Percentiles rank a stretch among this genome's conserved stretches.
These are phyloP conservation scores for Tipula lateralis DNA, from an alignment of 2,888 invertebrate genomes.

Conservation along the genomic window DNA sequence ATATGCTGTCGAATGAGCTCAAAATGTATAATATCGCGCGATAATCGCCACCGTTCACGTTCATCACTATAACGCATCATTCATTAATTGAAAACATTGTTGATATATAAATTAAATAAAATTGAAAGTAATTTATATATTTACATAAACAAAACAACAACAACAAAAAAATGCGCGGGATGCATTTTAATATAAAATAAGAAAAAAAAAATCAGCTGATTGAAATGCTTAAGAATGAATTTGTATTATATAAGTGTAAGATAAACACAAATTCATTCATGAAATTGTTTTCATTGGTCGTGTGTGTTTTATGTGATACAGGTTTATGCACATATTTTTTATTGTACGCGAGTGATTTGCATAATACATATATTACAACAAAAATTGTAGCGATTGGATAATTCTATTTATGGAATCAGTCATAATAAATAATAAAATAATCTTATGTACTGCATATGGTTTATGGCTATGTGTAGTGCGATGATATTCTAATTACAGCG, in stretches of 20 bases:
- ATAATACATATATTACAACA: not conserved
- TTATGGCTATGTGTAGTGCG: not conserved
- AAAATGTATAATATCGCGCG: not conserved
- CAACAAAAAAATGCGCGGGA: not conserved
- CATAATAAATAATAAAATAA: not conserved
- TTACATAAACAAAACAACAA: not conserved
- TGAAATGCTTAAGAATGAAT: not conserved
- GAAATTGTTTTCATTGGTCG: not conserved
- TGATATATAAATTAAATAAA: not conserved
- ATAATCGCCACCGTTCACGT: not conserved
- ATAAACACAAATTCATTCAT: not conserved
- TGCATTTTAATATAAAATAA: not conserved
- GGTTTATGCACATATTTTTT: not conserved
- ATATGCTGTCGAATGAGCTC: not conserved
- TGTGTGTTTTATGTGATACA: not conserved
- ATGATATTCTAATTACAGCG: not conserved
- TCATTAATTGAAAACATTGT: not conserved
- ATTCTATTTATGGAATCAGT: not conserved
- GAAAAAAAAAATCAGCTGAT: not conserved
- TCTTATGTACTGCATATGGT: not conserved
- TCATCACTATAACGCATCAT: not conserved
- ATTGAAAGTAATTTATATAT: constrained; percentile 5
- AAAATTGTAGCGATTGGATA: not conserved
- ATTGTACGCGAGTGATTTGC: not conserved
- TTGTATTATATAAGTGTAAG: too few relatives aligned